Evolutionary conservation across 2,113 vertebrate species (phyloP), one percentile per base, ranked within the genome.

Genomic region (Sardina pilchardus): DNA sequence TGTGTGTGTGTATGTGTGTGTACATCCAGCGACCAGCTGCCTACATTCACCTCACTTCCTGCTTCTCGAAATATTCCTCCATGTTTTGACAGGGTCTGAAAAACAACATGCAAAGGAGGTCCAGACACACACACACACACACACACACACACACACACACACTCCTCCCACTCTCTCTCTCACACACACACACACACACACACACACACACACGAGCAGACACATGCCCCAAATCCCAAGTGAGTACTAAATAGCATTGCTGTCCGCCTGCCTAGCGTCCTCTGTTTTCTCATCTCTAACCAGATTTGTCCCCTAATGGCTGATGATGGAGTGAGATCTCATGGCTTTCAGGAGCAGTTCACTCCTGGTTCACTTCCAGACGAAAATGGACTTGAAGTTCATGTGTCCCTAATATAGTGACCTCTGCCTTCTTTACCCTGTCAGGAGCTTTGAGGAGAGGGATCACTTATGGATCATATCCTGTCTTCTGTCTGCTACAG

Each of bases 71-170:
- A 75, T 75, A 14, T 75, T 75, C 71, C 30, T 75, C 67, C 10
- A 30, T 75, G 30, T 75, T 75, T 75, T 75, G 30, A 75, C 30
- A 75, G 71, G 30, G 30, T 75, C 71, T 71, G 67, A 71, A 26
- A 71, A 71, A 71, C 34, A 71, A 71, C 71, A 34, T 34, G 71
- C 10, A 3, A 75, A 36, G 30, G 71, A 75, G 71, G 71, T 36
- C 30, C 30, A 36, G 30, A 36, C 14, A 36, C 67, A 75, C 67
- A 71, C n/a, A 71, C 63, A 34, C 26, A 71, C 63, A 71, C 63
- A 71, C 63, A 71, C 63, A 71, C 63, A 71, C 63, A 71, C 63
- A 71, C 63, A 63, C 53, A 56, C 53, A 56, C 53, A 56, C 53
- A 56, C 53, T 14, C 53, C 53, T 14, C 53, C 9, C 53, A 56